A percentile compares a stretch with the other conserved stretches of the same genome.
Conservation (phyloP, 2,797 vertebrate species). For the Arctocebus calabarensis region DNA sequence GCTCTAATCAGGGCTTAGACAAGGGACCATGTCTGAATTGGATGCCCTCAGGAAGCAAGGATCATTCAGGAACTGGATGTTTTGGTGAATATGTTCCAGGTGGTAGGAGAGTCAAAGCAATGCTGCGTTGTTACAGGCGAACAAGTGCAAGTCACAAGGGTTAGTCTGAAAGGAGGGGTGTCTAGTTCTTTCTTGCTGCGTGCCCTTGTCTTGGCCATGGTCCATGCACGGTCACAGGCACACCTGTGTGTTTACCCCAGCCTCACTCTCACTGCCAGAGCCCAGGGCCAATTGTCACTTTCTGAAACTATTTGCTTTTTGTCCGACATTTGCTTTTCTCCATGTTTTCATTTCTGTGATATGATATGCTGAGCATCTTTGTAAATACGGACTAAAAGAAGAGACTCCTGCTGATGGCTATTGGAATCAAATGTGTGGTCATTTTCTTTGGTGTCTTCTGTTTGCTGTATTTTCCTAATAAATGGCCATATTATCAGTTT, state of each 20-base stretch:
- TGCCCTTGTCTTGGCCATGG: neutral
- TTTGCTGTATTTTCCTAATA: neutral
- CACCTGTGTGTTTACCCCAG: neutral
- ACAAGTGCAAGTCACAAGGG: no score
- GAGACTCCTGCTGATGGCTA: neutral
- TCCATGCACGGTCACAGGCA: neutral
- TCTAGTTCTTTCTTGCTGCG: neutral
- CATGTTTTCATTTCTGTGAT: neutral
- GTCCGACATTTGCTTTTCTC: neutral
- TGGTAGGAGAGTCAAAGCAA: neutral
- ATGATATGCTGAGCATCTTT: neutral
- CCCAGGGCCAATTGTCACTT: neutral
- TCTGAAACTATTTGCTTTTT: slow-evolving; percentile 7
- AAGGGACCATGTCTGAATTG: neutral
- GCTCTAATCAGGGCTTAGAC: neutral
- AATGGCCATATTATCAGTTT: neutral
- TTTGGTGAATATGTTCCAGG: neutral
- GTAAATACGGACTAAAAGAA: neutral
- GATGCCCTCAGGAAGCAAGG: neutral
- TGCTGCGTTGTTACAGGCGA: neutral
- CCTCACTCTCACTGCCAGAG: neutral
- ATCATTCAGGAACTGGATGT: neutral
- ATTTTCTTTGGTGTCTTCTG: neutral
- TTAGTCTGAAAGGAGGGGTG: rapidly evolving
- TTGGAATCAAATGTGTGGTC: neutral